phyloP scores from a whole-genome alignment of 2,113 vertebrate genomes.

The Entelurus aequoreus region DNA sequence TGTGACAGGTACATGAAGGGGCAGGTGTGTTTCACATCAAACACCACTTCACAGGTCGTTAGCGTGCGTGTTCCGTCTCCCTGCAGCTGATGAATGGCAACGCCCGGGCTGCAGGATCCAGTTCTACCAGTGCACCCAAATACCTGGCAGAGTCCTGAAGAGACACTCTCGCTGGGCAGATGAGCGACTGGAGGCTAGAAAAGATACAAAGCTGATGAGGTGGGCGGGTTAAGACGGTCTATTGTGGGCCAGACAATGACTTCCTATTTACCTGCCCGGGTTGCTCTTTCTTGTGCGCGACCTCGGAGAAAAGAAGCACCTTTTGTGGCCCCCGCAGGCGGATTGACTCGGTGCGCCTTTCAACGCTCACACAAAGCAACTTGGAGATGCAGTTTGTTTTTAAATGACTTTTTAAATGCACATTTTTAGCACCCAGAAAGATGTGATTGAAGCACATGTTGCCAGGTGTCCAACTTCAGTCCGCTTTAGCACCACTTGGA shows the following conservation, averaged over 20 bases:
- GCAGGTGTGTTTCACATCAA: no score
- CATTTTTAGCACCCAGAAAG: no score
- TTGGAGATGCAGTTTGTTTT: no score
- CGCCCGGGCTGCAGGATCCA: conserved; percentile 36
- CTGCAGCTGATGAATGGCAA: conserved; percentile 19
- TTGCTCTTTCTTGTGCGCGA: conserved; percentile 72
- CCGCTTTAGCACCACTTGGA: no score
- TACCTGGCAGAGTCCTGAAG: conserved; percentile 28
- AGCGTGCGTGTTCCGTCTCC: neutral
- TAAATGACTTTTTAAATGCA: no score
- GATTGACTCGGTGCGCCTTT: no score
- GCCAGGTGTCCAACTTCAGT: no score
- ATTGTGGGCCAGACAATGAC: conserved; percentile 70
- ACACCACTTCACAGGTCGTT: no score
- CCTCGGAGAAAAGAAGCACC: conserved; percentile 58
- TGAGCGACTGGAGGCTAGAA: conserved; percentile 57
- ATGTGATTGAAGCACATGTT: no score
- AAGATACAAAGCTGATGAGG: conserved; percentile 61
- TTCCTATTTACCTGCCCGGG: conserved; percentile 73
- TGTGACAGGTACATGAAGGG: no score
- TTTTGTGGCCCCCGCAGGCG: conserved; percentile 52
- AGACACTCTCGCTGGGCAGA: conserved; percentile 42
- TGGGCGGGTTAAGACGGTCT: conserved; percentile 66
- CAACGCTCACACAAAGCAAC: no score
- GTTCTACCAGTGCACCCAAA: conserved; percentile 42